Percentiles rank a stretch among this genome's conserved stretches.
These are phyloP conservation scores for Punctoribates punctum DNA, from an alignment of 2,888 invertebrate species.

Conservation along the genomic window DNA sequence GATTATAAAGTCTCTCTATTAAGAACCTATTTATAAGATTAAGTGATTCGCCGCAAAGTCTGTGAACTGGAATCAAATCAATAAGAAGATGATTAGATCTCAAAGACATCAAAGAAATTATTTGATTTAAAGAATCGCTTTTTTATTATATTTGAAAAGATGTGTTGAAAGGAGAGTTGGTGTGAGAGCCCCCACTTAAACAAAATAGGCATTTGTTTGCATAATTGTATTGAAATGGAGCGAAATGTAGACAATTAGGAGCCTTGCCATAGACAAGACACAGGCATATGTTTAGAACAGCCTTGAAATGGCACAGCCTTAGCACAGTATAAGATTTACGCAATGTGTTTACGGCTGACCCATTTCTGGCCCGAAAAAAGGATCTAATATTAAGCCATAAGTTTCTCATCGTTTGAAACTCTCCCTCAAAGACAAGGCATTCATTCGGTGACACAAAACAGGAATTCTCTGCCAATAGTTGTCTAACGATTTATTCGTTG, in stretches of 20 bases:
- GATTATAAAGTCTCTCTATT: not conserved
- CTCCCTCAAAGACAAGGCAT: not conserved
- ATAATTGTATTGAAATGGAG: slow-evolving; percentile 26
- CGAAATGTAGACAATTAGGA: slow-evolving; percentile 22
- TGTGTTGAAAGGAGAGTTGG: not conserved
- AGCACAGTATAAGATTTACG: not conserved
- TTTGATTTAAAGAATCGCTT: not conserved
- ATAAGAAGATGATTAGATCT: not conserved
- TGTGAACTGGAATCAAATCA: slow-evolving; percentile 4
- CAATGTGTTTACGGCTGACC: slow-evolving; percentile 24
- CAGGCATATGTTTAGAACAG: slow-evolving; percentile 18
- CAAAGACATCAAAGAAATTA: not conserved
- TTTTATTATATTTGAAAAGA: not conserved
- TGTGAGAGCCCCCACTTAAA: too few species aligned
- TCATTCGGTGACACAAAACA: not conserved
- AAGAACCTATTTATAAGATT: not conserved
- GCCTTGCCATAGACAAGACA: not conserved
- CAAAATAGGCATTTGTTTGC: not conserved
- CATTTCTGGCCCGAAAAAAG: slow-evolving; percentile 22
- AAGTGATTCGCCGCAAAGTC: not conserved
- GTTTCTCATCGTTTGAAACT: slow-evolving; percentile 9
- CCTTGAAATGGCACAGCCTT: slow-evolving; percentile 26
- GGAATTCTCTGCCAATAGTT: not conserved
- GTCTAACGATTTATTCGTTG: not conserved
- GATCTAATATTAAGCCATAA: not conserved